A percentile compares a stretch with the other conserved stretches of the same genome.
Conservation (phyloP, 2,888 invertebrate species). For the Pseudococcus jackbeardsleyi region DNA sequence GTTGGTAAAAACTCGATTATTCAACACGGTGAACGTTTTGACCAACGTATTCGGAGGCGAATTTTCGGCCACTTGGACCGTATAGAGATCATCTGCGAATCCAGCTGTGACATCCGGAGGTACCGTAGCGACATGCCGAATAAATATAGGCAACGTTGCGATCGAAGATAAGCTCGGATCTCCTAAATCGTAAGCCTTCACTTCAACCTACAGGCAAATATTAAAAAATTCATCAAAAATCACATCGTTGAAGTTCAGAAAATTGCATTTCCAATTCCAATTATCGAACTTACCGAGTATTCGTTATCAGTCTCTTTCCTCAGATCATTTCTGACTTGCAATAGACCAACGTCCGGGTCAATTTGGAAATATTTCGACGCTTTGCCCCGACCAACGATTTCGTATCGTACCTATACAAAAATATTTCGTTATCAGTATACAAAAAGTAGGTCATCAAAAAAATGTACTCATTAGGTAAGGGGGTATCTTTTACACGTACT, state of each 20-base stretch:
- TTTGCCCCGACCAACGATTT: conserved; percentile 85
- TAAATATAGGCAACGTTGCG: conserved; percentile 84
- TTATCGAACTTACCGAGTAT: conserved; percentile 77
- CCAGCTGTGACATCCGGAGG: conserved; percentile 83
- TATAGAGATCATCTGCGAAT: conserved; percentile 89
- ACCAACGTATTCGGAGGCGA: conserved; percentile 78
- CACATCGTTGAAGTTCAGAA: background rate
- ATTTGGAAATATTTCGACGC: conserved; percentile 89
- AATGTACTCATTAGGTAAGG: background rate
- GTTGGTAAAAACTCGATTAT: conserved; percentile 76
- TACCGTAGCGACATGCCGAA: conserved; percentile 84
- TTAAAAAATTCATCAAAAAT: background rate
- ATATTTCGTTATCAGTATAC: background rate
- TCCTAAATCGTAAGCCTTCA: conserved; percentile 88
- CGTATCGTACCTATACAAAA: conserved; percentile 74
- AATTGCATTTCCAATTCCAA: too few species aligned
- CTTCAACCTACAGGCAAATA: conserved; percentile 78
- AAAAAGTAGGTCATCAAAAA: background rate
- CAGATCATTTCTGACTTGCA: conserved; percentile 86
- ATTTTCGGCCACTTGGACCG: conserved; percentile 83
- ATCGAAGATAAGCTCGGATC: conserved; percentile 87
- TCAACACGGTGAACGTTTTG: conserved; percentile 81
- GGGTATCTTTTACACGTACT: conserved; percentile 69
- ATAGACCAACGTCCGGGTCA: conserved; percentile 84
- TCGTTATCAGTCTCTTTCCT: conserved; percentile 89